These are phyloP conservation scores for Pangasius krempfi DNA, from an alignment of 2,797 vertebrate genomes.

Conservation along the genomic window DNA sequence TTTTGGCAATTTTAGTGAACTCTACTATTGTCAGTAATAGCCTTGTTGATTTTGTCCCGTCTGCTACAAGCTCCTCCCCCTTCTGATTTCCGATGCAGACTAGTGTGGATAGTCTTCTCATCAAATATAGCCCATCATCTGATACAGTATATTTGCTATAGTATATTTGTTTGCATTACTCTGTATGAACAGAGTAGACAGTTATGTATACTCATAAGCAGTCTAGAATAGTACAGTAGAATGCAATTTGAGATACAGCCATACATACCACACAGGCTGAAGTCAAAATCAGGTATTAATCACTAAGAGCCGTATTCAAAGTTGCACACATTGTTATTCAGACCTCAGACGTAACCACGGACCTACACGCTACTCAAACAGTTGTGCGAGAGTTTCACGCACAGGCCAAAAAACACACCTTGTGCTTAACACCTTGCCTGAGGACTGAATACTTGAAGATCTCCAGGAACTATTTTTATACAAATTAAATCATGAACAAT, in stretches of 20 bases:
- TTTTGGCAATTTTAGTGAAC: neutral
- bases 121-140: neutral
- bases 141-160: neutral
- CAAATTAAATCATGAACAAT: neutral
- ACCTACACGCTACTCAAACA: neutral
- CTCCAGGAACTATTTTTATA: neutral
- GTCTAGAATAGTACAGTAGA: neutral
- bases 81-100: neutral
- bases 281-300: neutral
- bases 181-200: neutral
- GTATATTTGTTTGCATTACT: neutral
- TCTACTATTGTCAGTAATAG: neutral
- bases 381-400: neutral
- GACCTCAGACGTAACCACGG: neutral
- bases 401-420: neutral
- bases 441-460: neutral
- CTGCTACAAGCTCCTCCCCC: neutral
- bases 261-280: neutral
- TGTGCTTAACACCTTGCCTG: neutral
- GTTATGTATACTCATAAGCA: neutral
- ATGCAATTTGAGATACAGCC: neutral
- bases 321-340: neutral
- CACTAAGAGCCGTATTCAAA: neutral
- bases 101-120: neutral
- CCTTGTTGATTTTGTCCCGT: neutral